phyloP scores from a whole-genome alignment of 2,113 vertebrate species.

The Catharus minimus region DNA sequence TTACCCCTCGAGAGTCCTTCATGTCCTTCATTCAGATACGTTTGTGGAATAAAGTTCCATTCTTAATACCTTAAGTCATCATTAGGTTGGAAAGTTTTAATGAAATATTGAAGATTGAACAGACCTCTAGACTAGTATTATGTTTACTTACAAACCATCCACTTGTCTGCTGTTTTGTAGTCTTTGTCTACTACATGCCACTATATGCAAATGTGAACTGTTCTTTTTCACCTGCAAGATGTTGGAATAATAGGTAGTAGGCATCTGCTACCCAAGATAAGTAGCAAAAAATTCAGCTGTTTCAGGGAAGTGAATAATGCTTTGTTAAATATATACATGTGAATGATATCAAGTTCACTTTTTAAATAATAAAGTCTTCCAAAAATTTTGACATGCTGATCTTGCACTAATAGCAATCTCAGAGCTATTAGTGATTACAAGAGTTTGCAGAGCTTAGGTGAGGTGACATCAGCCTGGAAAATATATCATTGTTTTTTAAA shows the following conservation, averaged over 20 bases:
- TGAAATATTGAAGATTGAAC: background rate
- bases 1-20: background rate
- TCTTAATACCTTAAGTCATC: background rate
- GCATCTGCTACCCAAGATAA: background rate
- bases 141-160: background rate
- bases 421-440: background rate
- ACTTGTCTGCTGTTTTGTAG: background rate
- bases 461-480: background rate
- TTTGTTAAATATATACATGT: background rate
- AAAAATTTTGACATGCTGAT: background rate
- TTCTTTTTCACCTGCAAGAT: background rate
- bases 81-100: background rate
- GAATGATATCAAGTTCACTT: background rate
- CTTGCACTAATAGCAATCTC: background rate
- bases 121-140: background rate
- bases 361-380: background rate
- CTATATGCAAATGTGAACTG: background rate
- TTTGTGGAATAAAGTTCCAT: background rate
- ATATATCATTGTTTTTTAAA: background rate
- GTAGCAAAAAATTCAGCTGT: background rate
- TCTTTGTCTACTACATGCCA: background rate
- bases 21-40: background rate
- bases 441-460: background rate
- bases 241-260: background rate
- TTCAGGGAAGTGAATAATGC: background rate